These are phyloP conservation scores for Drosophila miranda DNA, from an alignment of 1,140 invertebrate species.

Conservation along the genomic window DNA sequence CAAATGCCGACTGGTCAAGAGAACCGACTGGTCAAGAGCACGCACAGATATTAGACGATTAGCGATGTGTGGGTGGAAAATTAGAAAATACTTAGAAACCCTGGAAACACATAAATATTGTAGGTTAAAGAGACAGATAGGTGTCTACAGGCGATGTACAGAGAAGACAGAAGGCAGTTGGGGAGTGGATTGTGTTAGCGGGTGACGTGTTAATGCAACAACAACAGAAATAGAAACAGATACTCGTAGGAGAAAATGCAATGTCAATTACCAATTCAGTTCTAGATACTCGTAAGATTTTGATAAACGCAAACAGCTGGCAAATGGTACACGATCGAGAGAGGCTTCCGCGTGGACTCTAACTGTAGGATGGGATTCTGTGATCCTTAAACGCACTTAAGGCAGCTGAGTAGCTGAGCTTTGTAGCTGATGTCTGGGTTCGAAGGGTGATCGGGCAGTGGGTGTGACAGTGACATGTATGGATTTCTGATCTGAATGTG, in stretches of 20 bases:
- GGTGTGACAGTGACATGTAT: constrained; percentile 32
- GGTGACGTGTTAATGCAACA: constrained; percentile 60
- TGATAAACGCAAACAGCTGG: constrained; percentile 62
- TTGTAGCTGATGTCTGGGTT: constrained; percentile 24
- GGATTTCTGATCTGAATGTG: constrained; percentile 38
- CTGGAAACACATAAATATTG: too few relatives aligned
- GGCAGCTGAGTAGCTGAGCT: constrained; percentile 22
- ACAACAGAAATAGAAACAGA: constrained; percentile 46
- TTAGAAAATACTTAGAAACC: too few relatives aligned
- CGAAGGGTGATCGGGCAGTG: constrained; percentile 53
- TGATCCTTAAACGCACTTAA: constrained; percentile 32
- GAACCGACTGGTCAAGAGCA: constrained; percentile 20
- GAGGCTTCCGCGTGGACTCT: constrained; percentile 48
- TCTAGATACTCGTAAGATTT: constrained; percentile 51
- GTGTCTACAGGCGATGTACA: too few relatives aligned
- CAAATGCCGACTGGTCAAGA: constrained; percentile 75
- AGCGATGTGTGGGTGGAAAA: constrained; percentile 30
- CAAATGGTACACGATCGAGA: constrained; percentile 45
- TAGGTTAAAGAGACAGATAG: constrained; percentile 24
- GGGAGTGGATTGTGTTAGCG: constrained; percentile 27
- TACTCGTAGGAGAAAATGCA: constrained; percentile 22
- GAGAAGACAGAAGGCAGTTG: constrained; percentile 7
- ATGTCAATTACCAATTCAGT: constrained; percentile 69
- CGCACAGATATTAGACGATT: constrained; percentile 29
- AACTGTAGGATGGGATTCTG: constrained; percentile 35